Conservation (phyloP, 2,888 invertebrate genomes). For the Drosophila recens region DNA sequence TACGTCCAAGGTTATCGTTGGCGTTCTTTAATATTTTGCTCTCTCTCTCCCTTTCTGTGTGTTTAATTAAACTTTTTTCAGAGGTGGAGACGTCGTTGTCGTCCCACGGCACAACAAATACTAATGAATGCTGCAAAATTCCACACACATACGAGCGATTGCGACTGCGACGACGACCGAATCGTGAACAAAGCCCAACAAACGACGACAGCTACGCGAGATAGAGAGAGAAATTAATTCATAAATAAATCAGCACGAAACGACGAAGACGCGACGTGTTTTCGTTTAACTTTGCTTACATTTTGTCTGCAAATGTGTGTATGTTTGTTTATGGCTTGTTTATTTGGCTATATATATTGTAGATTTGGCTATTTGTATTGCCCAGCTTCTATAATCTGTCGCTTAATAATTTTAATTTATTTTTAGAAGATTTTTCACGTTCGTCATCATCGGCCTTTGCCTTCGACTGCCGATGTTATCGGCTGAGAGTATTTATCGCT, state of each 20-base stretch:
- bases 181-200: constrained; percentile 56
- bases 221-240: constrained; percentile 74
- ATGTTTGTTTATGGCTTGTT: constrained; percentile 45
- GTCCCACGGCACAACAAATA: constrained; percentile 67
- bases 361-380: constrained; percentile 45
- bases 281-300: constrained; percentile 54
- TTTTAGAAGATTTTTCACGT: constrained; percentile 62
- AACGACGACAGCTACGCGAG: constrained; percentile 55
- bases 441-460: constrained; percentile 54
- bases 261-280: constrained; percentile 52
- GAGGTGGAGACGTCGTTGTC: constrained; percentile 63
- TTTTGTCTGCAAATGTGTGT: constrained; percentile 37
- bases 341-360: constrained; percentile 41
- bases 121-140: constrained; percentile 70
- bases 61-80: constrained; percentile 17
- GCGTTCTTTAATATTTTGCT: too few relatives aligned
- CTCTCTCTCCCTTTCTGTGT: not conserved
- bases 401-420: constrained; percentile 55
- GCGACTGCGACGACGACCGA: constrained; percentile 32
- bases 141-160: constrained; percentile 52
- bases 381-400: constrained; percentile 47
- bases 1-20: constrained; percentile 65
- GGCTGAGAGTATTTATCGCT: constrained; percentile 6
- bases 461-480: constrained; percentile 27
- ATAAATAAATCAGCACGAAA: constrained; percentile 73